Conservation (phyloP, 1,140 invertebrate species). For the Eriosoma lanigerum region DNA sequence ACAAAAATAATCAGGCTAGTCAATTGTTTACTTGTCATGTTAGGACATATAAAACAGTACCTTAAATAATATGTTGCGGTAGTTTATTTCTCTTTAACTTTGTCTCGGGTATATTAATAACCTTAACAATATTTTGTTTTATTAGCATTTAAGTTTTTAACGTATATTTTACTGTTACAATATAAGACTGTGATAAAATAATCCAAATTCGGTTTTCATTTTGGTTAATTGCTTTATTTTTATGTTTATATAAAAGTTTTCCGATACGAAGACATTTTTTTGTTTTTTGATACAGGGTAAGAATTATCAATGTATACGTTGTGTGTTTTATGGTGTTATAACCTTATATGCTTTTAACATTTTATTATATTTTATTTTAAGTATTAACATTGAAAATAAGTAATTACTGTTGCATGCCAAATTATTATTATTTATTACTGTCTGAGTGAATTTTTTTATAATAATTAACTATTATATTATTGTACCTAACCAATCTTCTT, state of each 20-base stretch:
- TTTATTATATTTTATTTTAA: slow-evolving; percentile 28
- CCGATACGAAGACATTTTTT: slow-evolving; percentile 22
- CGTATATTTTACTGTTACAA: slow-evolving; percentile 47
- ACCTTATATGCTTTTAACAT: slow-evolving; percentile 28
- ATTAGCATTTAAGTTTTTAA: slow-evolving; percentile 46
- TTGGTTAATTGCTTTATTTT: slow-evolving; percentile 50
- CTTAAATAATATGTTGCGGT: neutral
- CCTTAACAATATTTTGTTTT: neutral
- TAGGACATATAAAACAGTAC: neutral
- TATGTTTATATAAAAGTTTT: slow-evolving; percentile 45
- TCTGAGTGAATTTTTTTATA: slow-evolving; percentile 30
- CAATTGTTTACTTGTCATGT: neutral
- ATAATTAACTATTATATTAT: slow-evolving; percentile 33
- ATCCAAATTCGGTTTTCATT: slow-evolving; percentile 40
- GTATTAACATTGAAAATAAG: neutral
- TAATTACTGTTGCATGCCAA: slow-evolving; percentile 43
- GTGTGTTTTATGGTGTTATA: slow-evolving; percentile 38
- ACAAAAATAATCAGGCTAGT: neutral
- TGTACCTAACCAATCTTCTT: slow-evolving; percentile 23
- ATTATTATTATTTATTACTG: slow-evolving; percentile 40
- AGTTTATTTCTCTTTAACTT: neutral
- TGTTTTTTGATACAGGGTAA: slow-evolving; percentile 50
- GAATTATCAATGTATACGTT: slow-evolving; percentile 50
- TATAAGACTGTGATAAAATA: slow-evolving; percentile 50
- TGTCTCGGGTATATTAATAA: neutral